Percentiles rank a stretch among this genome's conserved stretches.
Conservation (phyloP, 2,888 invertebrate genomes). For the Ochlodes sylvanus region DNA sequence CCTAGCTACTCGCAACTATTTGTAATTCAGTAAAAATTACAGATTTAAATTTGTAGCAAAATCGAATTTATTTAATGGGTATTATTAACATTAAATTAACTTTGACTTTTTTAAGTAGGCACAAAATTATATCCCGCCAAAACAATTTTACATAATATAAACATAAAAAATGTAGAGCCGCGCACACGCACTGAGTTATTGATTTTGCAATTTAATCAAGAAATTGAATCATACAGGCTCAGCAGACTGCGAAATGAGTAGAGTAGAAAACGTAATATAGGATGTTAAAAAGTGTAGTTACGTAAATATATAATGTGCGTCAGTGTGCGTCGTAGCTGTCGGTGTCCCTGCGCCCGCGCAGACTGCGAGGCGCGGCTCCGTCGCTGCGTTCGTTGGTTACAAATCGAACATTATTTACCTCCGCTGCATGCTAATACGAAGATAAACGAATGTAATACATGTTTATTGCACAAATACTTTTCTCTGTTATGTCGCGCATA, state of each 20-base stretch:
- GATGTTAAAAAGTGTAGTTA: constrained; percentile 36
- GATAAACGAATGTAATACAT: constrained; percentile 18
- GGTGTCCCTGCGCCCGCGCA: constrained; percentile 39
- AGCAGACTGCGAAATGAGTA: constrained; percentile 27
- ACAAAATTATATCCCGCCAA: constrained; percentile 16
- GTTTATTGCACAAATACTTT: constrained; percentile 27
- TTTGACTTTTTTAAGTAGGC: not conserved
- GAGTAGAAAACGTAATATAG: constrained; percentile 28
- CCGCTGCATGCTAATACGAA: constrained; percentile 29
- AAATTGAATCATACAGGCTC: constrained; percentile 16
- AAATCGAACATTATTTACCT: constrained; percentile 32
- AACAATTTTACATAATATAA: constrained; percentile 1
- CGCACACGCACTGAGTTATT: not conserved
- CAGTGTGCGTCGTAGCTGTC: constrained; percentile 43
- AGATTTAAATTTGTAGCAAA: no score
- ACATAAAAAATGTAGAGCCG: constrained; percentile 11
- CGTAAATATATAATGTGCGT: constrained; percentile 39
- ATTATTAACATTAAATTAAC: not conserved
- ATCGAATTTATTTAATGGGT: no score
- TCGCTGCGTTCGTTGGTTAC: constrained; percentile 29
- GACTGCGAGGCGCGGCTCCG: constrained; percentile 51
- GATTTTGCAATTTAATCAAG: constrained; percentile 14
- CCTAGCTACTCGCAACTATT: constrained; percentile 12
- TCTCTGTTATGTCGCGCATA: constrained; percentile 11
- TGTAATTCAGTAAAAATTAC: constrained; percentile 17